Percentiles rank a stretch among this genome's conserved stretches.
Evolutionary conservation across 2,113 vertebrate species (phyloP).

Genomic region (Rhineura floridana): DNA sequence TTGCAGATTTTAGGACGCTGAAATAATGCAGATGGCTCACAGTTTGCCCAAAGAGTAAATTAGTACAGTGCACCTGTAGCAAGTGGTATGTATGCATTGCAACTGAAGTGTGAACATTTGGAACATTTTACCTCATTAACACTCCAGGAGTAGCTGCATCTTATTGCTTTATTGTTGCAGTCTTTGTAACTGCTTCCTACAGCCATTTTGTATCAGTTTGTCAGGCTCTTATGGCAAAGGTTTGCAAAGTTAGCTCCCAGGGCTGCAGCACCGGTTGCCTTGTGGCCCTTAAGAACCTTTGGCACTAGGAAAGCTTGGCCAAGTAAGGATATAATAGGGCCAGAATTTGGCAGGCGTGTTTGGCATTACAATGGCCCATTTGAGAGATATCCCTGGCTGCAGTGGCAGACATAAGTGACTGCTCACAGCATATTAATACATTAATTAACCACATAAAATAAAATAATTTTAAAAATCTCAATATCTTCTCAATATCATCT

Average conservation of each 20-base stretch:
- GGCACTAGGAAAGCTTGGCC: neutral
- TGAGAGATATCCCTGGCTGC: constrained; percentile 26
- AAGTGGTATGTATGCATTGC: constrained; percentile 55
- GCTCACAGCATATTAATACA: neutral
- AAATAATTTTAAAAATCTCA: neutral
- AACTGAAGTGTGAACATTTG: constrained; percentile 59
- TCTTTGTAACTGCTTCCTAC: constrained; percentile 31
- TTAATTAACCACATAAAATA: neutral
- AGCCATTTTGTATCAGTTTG: neutral
- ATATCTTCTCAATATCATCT: neutral
- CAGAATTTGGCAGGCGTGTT: neutral
- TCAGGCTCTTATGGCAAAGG: constrained; percentile 40
- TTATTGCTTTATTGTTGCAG: constrained; percentile 54
- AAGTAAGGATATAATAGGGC: neutral
- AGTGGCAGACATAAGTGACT: neutral
- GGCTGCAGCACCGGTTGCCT: constrained; percentile 17
- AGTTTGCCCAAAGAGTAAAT: constrained; percentile 66
- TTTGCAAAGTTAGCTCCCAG: constrained; percentile 35
- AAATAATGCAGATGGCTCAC: constrained; percentile 67
- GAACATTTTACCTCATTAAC: constrained; percentile 68
- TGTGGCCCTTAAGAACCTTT: constrained; percentile 19
- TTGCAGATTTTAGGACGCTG: constrained; percentile 60
- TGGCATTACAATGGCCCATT: neutral
- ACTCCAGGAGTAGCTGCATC: constrained; percentile 49
- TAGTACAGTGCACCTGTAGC: constrained; percentile 65